A percentile compares a stretch with the other conserved stretches of the same genome.
These are phyloP conservation scores for Heliconius himera DNA, from an alignment of 1,140 invertebrate species.

Conservation along the genomic window DNA sequence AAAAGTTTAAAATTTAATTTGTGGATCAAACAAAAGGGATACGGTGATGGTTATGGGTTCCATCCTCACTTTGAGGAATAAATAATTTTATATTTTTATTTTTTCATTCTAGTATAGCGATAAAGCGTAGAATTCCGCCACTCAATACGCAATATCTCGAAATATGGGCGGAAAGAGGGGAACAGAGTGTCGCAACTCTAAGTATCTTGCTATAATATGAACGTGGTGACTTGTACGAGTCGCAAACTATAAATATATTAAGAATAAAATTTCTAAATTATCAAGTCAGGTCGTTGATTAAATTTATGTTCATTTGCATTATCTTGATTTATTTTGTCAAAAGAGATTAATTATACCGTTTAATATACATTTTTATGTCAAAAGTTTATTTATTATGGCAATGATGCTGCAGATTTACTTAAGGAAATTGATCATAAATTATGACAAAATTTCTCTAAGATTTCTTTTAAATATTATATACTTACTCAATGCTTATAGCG, in stretches of 20 bases:
- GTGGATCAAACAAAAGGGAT: no score
- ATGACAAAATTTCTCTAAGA: background rate
- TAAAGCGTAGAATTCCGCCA: no score
- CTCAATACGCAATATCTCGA: no score
- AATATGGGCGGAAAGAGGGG: no score
- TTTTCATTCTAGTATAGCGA: no score
- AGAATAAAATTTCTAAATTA: constrained; percentile 28
- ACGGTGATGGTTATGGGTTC: no score
- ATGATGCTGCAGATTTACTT: background rate
- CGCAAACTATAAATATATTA: background rate
- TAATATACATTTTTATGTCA: background rate
- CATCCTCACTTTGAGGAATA: no score
- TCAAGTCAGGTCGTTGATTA: constrained; percentile 25
- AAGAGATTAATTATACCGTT: constrained; percentile 15
- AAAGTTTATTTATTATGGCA: background rate
- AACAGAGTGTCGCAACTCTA: no score
- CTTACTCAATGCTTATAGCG: no score
- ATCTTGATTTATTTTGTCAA: constrained; percentile 32
- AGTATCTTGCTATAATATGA: no score
- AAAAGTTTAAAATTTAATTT: no score
- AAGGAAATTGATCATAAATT: constrained; percentile 12
- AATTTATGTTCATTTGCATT: constrained; percentile 29
- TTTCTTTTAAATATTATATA: background rate
- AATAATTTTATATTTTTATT: no score
- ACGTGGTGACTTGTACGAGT: background rate